A percentile compares a stretch with the other conserved stretches of the same genome.
Evolutionary conservation across 1,140 invertebrate genomes (phyloP).

Genomic region (Hylyphantes graminicola): DNA sequence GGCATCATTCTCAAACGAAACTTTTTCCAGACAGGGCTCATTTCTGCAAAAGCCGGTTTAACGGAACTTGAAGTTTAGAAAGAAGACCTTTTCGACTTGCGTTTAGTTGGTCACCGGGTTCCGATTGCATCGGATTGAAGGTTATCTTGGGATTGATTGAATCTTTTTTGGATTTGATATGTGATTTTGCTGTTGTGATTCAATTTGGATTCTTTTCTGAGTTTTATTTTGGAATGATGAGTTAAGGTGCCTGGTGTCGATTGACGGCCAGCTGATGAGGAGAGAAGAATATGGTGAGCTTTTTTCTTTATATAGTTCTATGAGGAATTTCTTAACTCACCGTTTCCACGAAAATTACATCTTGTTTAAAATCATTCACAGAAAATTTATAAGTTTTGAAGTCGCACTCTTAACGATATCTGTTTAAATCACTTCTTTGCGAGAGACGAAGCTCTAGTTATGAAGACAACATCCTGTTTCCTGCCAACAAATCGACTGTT

Average conservation of each 20-base stretch:
- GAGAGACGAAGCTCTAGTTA: too few relatives aligned
- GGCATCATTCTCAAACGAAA: neutral
- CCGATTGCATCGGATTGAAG: neutral
- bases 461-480: too few relatives aligned
- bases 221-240: neutral
- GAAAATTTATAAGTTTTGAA: too few relatives aligned
- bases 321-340: neutral
- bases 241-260: neutral
- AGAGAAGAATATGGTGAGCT: constrained; percentile 52
- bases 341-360: neutral
- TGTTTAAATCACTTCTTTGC: too few relatives aligned
- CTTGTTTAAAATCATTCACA: too few relatives aligned
- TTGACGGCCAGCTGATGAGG: constrained; percentile 32
- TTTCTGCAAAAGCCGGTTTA: neutral
- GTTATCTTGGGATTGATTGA: neutral
- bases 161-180: neutral
- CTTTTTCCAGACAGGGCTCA: neutral
- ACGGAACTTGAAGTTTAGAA: neutral
- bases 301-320: neutral
- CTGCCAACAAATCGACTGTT: too few relatives aligned
- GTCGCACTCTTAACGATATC: too few relatives aligned
- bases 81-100: neutral
- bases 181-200: neutral
- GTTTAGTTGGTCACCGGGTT: neutral
- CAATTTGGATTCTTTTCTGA: neutral